Evolutionary conservation across 2,797 vertebrate species (phyloP), one percentile per base, ranked within the genome.

Genomic region (Chiroxiphia lanceolata): DNA sequence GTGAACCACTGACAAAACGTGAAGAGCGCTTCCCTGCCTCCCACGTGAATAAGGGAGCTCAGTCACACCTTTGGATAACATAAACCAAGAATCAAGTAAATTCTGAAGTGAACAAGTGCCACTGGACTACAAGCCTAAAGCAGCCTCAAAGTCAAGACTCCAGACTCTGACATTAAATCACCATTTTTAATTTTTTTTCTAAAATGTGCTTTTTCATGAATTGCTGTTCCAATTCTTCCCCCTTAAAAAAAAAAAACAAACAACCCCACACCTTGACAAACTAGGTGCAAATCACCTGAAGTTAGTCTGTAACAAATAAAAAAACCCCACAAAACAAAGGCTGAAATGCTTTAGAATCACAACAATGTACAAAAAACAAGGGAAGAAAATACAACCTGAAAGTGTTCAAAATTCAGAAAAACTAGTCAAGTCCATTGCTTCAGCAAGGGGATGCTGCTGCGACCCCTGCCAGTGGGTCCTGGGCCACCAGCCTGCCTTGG

Each of bases 291-390:
- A 92, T 87, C 87, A 94, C 96, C 93, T 86, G 91, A 95, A 94
- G 67, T 95, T 78, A 84, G 71, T 93, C 89, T 90, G 47, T 95
- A 97, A 98, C 97, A 98, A 97, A 97, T 86, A 96, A 88, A 90
- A 96, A 67, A 20, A 0, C 0, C 7, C 38, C 87, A 93, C 83
- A 75, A 94, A 96, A 87, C 93, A 87, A 96, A 97, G 93, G 95
- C 90, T 97, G 96, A 98, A 98, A 98, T 97, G 97, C 97, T 97
- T 97, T 76, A 97, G 97, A 97, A 95, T 97, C 97, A 97, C 96
- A 97, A 98, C 95, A 97, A 95, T 83, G 94, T 98, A 98, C 96
- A 87, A 69, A 42, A 64, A 97, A 91, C 94, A 86, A 82, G 15
- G 54, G 63, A 93, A 81, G 96, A 97, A 98, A 98, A 97, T 96